Conservation (phyloP, 2,113 vertebrate species). For the Phylloscopus trochilus region DNA sequence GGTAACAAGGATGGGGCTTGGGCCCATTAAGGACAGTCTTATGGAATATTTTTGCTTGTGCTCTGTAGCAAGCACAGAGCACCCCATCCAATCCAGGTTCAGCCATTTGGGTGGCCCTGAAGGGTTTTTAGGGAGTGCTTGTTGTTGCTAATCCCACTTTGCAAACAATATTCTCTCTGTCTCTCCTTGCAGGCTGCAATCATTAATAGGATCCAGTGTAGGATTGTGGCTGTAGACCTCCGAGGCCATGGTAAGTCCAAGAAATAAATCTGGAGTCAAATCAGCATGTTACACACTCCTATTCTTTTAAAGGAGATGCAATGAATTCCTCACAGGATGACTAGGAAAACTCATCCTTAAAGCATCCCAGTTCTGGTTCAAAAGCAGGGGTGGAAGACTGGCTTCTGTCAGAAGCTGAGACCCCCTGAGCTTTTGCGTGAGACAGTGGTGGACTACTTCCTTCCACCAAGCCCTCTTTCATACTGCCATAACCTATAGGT, state of each 20-base stretch:
- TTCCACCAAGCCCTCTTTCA: neutral
- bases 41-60: accelerated
- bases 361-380: neutral
- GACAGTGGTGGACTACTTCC: neutral
- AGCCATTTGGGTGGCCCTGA: neutral
- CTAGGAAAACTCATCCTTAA: neutral
- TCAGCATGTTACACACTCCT: accelerated
- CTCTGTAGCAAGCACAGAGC: too few species aligned
- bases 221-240: conserved; percentile 94
- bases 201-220: conserved; percentile 88
- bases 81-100: accelerated
- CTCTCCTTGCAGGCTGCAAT: conserved; percentile 82
- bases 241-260: conserved; percentile 86
- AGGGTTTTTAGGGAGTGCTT: neutral
- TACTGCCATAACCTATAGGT: neutral
- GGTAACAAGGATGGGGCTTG: neutral
- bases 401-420: neutral
- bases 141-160: neutral
- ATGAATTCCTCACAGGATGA: neutral
- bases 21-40: neutral
- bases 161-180: neutral
- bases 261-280: neutral
- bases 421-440: accelerated
- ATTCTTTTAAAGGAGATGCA: neutral
- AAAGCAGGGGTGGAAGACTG: neutral